Percentiles rank a stretch among this genome's conserved stretches.
Conservation (phyloP, 2,113 vertebrate genomes). For the Limanda limanda region DNA sequence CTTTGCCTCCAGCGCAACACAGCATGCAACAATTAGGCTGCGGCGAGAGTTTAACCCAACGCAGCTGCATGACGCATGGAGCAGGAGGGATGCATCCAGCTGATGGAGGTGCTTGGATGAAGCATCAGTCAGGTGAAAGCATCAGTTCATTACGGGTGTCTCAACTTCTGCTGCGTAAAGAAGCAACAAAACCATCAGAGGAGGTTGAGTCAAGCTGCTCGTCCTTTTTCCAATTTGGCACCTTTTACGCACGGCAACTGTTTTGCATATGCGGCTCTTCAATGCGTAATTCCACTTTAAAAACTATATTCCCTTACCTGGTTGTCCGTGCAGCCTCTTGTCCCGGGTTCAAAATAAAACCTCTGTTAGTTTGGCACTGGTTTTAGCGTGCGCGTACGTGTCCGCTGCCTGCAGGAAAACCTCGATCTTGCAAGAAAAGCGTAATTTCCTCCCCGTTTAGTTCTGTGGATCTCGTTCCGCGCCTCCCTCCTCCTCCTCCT, state of each 20-base stretch:
- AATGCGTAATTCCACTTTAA: neutral
- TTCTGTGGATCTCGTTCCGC: constrained; percentile 47
- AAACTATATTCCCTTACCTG: constrained; percentile 58
- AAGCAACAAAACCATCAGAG: neutral
- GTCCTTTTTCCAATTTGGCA: too few species aligned
- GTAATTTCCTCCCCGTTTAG: constrained; percentile 31
- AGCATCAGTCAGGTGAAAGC: too few species aligned
- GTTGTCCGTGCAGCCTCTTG: neutral
- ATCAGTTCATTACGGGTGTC: neutral
- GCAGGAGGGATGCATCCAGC: neutral
- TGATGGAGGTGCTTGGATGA: too few species aligned
- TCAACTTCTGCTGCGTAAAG: constrained; percentile 49
- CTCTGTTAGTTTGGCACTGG: constrained; percentile 41
- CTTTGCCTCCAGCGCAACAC: neutral
- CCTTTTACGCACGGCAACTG: neutral
- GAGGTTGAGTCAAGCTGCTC: neutral
- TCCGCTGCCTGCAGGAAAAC: constrained; percentile 27
- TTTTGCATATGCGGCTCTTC: neutral
- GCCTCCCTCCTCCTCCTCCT: constrained; percentile 39
- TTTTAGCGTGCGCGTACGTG: neutral
- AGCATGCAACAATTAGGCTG: constrained; percentile 57
- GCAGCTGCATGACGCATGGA: neutral
- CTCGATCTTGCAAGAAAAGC: constrained; percentile 36
- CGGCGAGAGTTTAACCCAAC: constrained; percentile 22
- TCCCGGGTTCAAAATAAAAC: constrained; percentile 16